These are phyloP conservation scores for Temnothorax nylanderi DNA, from an alignment of 1,140 invertebrate species.

Conservation along the genomic window DNA sequence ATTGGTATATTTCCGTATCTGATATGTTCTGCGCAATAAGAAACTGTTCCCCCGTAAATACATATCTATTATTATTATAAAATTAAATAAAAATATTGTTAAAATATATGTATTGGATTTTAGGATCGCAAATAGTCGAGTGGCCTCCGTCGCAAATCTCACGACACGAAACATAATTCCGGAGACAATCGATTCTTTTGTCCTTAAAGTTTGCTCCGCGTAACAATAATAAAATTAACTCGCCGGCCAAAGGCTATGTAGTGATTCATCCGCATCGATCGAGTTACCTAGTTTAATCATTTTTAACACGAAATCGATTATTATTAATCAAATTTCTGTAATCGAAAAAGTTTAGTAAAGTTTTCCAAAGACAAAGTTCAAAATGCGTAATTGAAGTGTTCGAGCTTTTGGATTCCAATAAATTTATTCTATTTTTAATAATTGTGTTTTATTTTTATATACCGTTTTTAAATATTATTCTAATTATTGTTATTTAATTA, in stretches of 20 bases:
- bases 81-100: constrained; percentile 18
- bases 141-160: not conserved
- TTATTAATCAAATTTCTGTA: not conserved
- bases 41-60: not conserved
- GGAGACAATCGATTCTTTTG: not conserved
- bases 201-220: constrained; percentile 19
- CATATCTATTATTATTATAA: not conserved
- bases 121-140: not conserved
- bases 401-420: not conserved
- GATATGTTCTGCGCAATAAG: not conserved
- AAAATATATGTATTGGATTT: not conserved
- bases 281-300: constrained; percentile 6
- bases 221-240: constrained; percentile 21
- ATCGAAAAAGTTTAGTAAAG: not conserved
- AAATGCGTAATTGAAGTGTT: not conserved
- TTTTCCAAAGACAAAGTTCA: not conserved
- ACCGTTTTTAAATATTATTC: not conserved
- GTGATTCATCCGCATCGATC: not conserved
- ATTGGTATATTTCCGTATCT: not conserved
- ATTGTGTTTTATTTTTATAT: not conserved
- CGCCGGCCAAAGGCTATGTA: not conserved
- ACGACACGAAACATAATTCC: constrained; percentile 7
- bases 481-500: not conserved
- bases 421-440: not conserved
- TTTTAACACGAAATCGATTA: not conserved